These are phyloP conservation scores for Pygathrix nemaeus DNA, from an alignment of 2,113 vertebrate genomes.

Conservation along the genomic window DNA sequence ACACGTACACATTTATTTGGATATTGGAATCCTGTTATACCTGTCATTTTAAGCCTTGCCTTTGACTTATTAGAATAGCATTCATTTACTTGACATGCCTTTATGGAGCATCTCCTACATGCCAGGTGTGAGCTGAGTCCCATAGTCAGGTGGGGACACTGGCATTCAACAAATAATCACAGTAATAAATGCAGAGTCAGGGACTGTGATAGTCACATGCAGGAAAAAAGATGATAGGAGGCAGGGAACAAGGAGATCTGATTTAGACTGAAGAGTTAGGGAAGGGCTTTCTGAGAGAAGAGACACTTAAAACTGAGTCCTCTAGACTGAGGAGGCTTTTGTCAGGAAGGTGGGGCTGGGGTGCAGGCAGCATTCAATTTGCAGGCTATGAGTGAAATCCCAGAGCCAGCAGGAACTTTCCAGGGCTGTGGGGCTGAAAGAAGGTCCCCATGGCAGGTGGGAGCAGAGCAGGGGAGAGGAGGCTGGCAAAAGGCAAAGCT, in stretches of 20 bases:
- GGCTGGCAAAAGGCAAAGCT: background rate
- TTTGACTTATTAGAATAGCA: background rate
- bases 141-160: background rate
- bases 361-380: background rate
- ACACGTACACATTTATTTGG: background rate
- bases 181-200: background rate
- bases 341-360: background rate
- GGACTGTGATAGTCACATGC: background rate
- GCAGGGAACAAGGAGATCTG: background rate
- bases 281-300: background rate
- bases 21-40: background rate
- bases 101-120: background rate
- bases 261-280: background rate
- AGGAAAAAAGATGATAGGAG: background rate
- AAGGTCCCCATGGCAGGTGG: background rate
- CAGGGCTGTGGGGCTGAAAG: background rate
- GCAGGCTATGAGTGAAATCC: background rate
- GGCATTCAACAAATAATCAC: background rate
- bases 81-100: background rate
- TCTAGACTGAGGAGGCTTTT: background rate
- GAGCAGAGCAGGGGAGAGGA: background rate
- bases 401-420: background rate
- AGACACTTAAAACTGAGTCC: background rate
- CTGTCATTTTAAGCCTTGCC: background rate
- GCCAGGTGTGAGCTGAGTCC: background rate